phyloP scores from a whole-genome alignment of 2,888 invertebrate genomes.

The Amphipyra berbera region DNA sequence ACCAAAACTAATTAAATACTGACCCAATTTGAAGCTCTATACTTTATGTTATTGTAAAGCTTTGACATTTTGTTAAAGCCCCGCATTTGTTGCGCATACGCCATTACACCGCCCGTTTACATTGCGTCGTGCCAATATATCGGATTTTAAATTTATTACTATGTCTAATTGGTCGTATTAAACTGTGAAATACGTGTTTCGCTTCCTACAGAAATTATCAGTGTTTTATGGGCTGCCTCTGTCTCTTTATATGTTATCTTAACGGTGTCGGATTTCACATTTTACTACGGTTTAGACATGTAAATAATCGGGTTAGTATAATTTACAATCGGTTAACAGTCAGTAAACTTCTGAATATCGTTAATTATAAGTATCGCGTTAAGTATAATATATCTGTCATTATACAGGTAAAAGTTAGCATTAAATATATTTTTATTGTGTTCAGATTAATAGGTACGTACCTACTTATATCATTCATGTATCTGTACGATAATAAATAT shows the following conservation, averaged over 20 bases:
- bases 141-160: constrained; percentile 75
- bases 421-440: not conserved
- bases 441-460: not conserved
- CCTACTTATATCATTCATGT: too few species aligned
- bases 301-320: constrained; percentile 46
- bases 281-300: constrained; percentile 28
- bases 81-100: constrained; percentile 40
- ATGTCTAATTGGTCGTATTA: constrained; percentile 71
- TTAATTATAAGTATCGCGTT: constrained; percentile 18
- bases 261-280: constrained; percentile 43
- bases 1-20: constrained; percentile 3
- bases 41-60: constrained; percentile 30
- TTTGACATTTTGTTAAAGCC: constrained; percentile 50
- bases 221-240: constrained; percentile 44
- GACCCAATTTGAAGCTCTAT: constrained; percentile 7
- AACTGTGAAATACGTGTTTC: constrained; percentile 69
- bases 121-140: constrained; percentile 64
- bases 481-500: too few species aligned
- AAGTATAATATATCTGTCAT: constrained; percentile 20
- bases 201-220: constrained; percentile 57
- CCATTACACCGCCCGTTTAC: constrained; percentile 49
- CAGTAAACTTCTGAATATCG: constrained; percentile 28
- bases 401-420: not conserved
- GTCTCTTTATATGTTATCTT: constrained; percentile 40
- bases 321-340: constrained; percentile 50